These are phyloP conservation scores for Agelastica alni DNA, from an alignment of 2,888 invertebrate species.

Conservation along the genomic window DNA sequence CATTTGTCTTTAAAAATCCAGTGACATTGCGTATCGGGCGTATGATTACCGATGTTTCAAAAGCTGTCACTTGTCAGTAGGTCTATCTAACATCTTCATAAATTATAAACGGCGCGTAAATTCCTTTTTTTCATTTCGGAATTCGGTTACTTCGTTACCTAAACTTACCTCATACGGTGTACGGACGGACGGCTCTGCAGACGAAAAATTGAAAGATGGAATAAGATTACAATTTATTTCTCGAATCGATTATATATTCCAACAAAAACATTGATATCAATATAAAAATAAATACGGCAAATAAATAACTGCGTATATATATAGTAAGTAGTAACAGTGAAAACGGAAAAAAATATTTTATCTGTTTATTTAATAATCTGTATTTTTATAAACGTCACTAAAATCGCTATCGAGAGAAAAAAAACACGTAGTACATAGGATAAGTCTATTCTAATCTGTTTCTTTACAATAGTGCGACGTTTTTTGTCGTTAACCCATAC, in stretches of 20 bases:
- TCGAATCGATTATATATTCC: conserved; percentile 18
- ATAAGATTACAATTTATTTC: conserved; percentile 25
- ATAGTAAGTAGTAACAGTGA: conserved; percentile 10
- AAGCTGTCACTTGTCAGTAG: too few relatives aligned
- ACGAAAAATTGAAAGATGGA: conserved; percentile 3
- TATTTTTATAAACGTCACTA: conserved; percentile 12
- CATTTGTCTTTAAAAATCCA: too few relatives aligned
- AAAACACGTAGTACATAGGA: conserved; percentile 46
- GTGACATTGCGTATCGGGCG: too few relatives aligned
- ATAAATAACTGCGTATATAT: conserved; percentile 27
- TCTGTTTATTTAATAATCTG: conserved; percentile 14
- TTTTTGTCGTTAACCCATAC: conserved; percentile 36
- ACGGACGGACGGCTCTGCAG: neutral
- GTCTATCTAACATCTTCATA: too few relatives aligned
- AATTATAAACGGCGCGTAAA: too few relatives aligned
- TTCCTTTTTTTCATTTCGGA: too few relatives aligned
- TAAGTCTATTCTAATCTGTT: conserved; percentile 48
- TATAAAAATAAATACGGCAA: conserved; percentile 25
- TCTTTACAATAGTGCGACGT: conserved; percentile 52
- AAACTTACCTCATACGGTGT: too few relatives aligned
- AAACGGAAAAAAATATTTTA: conserved; percentile 12
- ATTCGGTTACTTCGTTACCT: too few relatives aligned
- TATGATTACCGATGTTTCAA: too few relatives aligned
- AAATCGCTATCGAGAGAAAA: conserved; percentile 37
- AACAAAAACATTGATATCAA: conserved; percentile 15